Evolutionary conservation across 1,140 invertebrate genomes (phyloP).

Genomic region (Chlorops oryzae): DNA sequence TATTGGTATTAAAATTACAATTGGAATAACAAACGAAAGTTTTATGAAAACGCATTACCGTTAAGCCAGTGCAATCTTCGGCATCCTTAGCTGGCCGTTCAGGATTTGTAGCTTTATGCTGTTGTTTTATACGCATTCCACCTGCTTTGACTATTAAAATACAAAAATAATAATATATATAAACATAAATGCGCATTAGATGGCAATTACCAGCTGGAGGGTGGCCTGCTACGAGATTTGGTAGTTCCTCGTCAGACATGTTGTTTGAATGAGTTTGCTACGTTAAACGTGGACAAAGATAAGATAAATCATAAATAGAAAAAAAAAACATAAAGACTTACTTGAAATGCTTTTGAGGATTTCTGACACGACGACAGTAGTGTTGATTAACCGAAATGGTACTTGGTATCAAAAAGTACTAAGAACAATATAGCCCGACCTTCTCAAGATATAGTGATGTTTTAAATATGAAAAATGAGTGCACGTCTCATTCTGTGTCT

Average conservation of each 20-base stretch:
- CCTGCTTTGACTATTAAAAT: conserved; percentile 75
- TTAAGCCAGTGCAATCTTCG: conserved; percentile 47
- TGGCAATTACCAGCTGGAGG: conserved; percentile 69
- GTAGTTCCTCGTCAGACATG: conserved; percentile 53
- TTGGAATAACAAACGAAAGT: conserved; percentile 20
- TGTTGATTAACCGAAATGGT: too few relatives aligned
- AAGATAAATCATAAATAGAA: too few relatives aligned
- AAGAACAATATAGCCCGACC: too few relatives aligned
- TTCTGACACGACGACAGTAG: too few relatives aligned
- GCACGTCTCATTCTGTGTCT: too few relatives aligned
- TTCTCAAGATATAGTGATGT: too few relatives aligned
- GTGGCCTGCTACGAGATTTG: conserved; percentile 72
- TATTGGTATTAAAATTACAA: conserved; percentile 22
- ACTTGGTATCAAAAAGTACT: too few relatives aligned
- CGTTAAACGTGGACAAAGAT: too few relatives aligned
- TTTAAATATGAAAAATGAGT: too few relatives aligned
- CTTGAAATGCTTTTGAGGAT: too few relatives aligned
- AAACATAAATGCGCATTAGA: conserved; percentile 1
- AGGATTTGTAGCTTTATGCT: conserved; percentile 67
- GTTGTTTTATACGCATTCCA: conserved; percentile 85
- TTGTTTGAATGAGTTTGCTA: conserved; percentile 1
- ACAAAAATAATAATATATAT: conserved; percentile 12
- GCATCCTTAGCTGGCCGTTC: conserved; percentile 58
- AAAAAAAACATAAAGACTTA: too few relatives aligned
- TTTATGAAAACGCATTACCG: conserved; percentile 22